Conservation (phyloP, 2,797 vertebrate species). For the Ciconia nigra region DNA sequence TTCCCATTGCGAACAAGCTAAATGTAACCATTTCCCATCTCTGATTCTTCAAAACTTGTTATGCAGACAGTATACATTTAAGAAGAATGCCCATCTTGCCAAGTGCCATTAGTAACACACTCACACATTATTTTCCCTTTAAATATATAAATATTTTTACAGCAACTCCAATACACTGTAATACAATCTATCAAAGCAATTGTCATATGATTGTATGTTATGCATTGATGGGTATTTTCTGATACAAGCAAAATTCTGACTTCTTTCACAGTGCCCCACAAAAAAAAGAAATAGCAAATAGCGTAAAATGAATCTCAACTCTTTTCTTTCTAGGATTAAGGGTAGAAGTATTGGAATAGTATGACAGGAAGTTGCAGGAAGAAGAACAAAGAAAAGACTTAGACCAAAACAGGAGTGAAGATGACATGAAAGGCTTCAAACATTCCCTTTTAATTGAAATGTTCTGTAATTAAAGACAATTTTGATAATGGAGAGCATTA, state of each 20-base stretch:
- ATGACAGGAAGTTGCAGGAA: background rate
- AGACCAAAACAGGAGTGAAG: background rate
- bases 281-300: background rate
- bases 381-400: background rate
- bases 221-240: background rate
- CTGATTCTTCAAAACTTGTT: background rate
- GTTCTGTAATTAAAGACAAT: constrained; percentile 2
- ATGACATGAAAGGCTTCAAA: background rate
- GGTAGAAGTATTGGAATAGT: background rate
- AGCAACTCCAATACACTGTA: background rate
- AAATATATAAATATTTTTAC: background rate
- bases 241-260: background rate
- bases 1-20: background rate
- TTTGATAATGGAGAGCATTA: background rate
- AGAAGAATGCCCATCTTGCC: background rate
- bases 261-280: background rate
- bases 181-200: background rate
- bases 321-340: background rate
- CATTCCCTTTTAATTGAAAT: background rate
- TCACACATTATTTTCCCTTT: background rate
- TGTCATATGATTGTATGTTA: background rate
- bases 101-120: background rate
- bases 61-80: background rate
- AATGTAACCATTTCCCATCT: background rate
- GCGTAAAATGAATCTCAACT: background rate